A percentile compares a stretch with the other conserved stretches of the same genome.
phyloP scores from a whole-genome alignment of 2,113 vertebrate species.

The Stegastes partitus region DNA sequence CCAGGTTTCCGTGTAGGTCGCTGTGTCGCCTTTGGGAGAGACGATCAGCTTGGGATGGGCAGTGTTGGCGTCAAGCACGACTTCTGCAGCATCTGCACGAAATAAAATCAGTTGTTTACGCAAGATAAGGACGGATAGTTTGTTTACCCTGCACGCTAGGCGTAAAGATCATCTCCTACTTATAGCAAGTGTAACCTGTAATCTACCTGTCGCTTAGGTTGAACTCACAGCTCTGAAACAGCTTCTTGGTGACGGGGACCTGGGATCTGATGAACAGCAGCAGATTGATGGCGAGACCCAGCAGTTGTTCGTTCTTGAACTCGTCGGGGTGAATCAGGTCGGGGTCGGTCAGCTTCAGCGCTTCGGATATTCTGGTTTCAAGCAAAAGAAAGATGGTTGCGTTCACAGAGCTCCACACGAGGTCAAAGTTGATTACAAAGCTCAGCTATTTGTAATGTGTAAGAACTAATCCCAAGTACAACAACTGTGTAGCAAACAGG shows the following conservation, averaged over 20 bases:
- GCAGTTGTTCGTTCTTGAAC: constrained; percentile 75
- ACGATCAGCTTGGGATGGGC: constrained; percentile 78
- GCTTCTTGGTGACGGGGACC: constrained; percentile 78
- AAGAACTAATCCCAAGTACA: too few species aligned
- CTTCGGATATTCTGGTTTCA: constrained; percentile 61
- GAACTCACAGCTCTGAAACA: constrained; percentile 80
- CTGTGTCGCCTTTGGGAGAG: constrained; percentile 67
- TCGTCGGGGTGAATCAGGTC: constrained; percentile 73
- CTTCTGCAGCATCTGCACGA: constrained; percentile 68
- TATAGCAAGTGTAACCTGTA: not conserved
- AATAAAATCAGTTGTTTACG: not conserved
- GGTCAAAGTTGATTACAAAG: too few species aligned
- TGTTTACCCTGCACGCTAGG: not conserved
- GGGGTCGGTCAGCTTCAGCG: constrained; percentile 67
- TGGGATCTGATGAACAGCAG: constrained; percentile 80
- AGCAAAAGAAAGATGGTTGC: not conserved
- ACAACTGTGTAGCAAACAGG: too few species aligned
- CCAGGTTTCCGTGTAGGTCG: constrained; percentile 75
- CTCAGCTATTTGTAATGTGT: too few species aligned
- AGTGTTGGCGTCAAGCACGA: constrained; percentile 70
- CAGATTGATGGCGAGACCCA: constrained; percentile 75
- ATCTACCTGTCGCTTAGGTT: not conserved
- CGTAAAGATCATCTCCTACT: not conserved
- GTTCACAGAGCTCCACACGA: not conserved
- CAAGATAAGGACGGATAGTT: not conserved